Evolutionary conservation across 1,140 invertebrate species (phyloP).

Genomic region (Zaprionus inermis): DNA sequence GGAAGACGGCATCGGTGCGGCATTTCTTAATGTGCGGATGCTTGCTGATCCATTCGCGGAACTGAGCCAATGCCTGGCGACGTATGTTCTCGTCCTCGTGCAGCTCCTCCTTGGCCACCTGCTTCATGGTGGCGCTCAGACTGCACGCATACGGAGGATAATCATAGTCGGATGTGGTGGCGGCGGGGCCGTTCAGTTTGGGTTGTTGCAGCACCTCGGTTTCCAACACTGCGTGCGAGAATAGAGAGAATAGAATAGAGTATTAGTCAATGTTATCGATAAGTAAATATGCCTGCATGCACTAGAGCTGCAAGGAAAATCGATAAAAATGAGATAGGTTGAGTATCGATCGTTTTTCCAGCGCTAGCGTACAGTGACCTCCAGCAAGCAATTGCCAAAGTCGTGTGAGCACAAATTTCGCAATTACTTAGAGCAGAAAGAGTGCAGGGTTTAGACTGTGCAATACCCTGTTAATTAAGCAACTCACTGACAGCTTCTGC

Average conservation of each 20-base stretch:
- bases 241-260: not conserved
- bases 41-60: conserved; percentile 91
- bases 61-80: conserved; percentile 89
- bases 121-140: conserved; percentile 73
- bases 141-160: conserved; percentile 78
- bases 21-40: conserved; percentile 91
- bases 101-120: conserved; percentile 88
- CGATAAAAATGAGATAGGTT: too few relatives aligned
- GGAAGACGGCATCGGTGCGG: conserved; percentile 90
- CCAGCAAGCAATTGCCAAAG: too few relatives aligned
- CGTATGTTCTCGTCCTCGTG: conserved; percentile 89
- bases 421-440: not conserved
- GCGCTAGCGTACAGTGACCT: not conserved
- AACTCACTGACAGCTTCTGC: not conserved
- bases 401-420: not conserved
- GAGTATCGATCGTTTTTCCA: too few relatives aligned
- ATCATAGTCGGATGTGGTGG: conserved; percentile 59
- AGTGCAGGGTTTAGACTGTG: not conserved
- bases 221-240: conserved; percentile 74
- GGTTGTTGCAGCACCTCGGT: conserved; percentile 74
- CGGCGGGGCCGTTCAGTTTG: conserved; percentile 58
- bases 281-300: not conserved
- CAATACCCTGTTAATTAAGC: not conserved
- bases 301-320: too few relatives aligned
- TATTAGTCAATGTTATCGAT: not conserved